Percentiles rank a stretch among this genome's conserved stretches.
Evolutionary conservation across 2,888 invertebrate genomes (phyloP).

Genomic region (Troglohyphantes excavatus): DNA sequence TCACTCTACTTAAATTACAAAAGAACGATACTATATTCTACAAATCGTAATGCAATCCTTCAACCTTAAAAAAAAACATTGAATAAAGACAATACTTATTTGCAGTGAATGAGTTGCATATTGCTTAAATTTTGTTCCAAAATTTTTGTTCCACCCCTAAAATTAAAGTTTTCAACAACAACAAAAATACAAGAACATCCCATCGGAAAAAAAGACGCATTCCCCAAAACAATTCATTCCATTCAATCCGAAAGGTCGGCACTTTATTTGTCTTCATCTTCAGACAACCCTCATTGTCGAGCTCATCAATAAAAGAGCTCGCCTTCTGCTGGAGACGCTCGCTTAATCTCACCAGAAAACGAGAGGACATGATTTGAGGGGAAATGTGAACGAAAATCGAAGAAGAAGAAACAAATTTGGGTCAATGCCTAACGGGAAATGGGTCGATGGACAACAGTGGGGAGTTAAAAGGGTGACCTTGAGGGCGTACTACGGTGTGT

Average conservation of each 20-base stretch:
- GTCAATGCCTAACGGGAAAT: slow-evolving; percentile 71
- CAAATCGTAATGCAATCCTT: background rate
- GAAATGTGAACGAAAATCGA: slow-evolving; percentile 12
- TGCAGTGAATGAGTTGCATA: too few species aligned
- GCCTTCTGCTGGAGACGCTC: background rate
- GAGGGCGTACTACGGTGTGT: background rate
- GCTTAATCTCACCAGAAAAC: background rate
- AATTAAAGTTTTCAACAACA: too few species aligned
- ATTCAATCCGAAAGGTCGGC: background rate
- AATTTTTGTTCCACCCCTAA: too few species aligned
- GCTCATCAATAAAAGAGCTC: background rate
- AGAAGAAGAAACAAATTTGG: slow-evolving; percentile 57
- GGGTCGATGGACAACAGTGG: slow-evolving; percentile 63
- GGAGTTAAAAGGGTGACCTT: slow-evolving; percentile 39
- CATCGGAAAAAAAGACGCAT: too few species aligned
- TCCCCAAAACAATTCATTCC: background rate
- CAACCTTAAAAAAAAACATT: background rate
- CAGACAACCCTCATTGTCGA: too few species aligned
- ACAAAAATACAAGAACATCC: too few species aligned
- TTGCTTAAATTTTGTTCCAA: too few species aligned
- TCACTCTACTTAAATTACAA: too few species aligned
- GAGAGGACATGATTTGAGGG: slow-evolving; percentile 14
- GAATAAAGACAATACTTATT: background rate
- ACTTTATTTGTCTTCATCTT: too few species aligned
- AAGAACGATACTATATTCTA: too few species aligned